These are phyloP conservation scores for Indicator maculatus DNA, from an alignment of 2,113 vertebrate genomes.

Conservation along the genomic window DNA sequence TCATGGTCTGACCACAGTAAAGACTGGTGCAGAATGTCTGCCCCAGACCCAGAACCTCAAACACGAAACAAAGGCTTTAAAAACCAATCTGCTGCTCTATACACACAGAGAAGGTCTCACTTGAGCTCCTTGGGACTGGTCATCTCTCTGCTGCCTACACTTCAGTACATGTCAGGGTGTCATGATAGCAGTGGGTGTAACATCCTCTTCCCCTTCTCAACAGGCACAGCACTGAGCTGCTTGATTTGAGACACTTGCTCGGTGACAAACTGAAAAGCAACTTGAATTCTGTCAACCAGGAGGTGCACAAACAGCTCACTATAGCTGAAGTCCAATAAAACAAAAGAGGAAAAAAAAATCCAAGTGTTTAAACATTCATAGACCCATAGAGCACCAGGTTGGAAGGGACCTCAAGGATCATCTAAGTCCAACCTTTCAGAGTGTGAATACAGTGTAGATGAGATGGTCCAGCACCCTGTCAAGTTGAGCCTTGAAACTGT, in stretches of 20 bases:
- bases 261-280: background rate
- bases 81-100: background rate
- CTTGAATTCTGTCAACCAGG: background rate
- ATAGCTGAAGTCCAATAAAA: background rate
- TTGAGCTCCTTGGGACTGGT: background rate
- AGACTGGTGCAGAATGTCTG: background rate
- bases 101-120: background rate
- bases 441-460: no score
- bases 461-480: no score
- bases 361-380: background rate
- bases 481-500: no score
- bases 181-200: background rate
- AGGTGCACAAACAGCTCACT: background rate
- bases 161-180: background rate
- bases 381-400: no score
- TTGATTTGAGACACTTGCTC: background rate
- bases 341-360: background rate
- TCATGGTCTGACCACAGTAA: background rate
- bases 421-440: no score
- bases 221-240: background rate
- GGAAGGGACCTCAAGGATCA: no score
- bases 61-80: background rate
- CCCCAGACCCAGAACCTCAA: background rate
- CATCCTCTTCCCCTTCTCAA: background rate
- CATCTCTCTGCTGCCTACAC: background rate